Percentiles rank a stretch among this genome's conserved stretches.
Evolutionary conservation across 2,113 vertebrate species (phyloP).

Genomic region (Xenopus laevis): DNA sequence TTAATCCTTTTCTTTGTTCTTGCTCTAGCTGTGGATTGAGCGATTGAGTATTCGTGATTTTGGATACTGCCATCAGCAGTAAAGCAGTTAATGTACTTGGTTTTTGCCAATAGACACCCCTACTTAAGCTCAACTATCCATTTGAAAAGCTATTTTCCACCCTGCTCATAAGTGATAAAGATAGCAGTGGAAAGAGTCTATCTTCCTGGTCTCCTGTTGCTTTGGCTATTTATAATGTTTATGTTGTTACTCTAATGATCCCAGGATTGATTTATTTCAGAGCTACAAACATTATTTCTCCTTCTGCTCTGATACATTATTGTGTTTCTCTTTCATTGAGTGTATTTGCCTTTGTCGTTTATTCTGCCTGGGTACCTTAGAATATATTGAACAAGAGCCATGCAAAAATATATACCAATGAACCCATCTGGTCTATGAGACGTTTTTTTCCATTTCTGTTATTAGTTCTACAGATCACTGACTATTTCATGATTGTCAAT

Average conservation of each 20-base stretch:
- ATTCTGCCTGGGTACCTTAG: not conserved
- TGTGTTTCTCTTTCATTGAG: slow-evolving; percentile 4
- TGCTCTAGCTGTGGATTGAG: no score
- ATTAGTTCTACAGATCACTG: no score
- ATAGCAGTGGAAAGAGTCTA: slow-evolving; percentile 6
- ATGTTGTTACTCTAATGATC: not conserved
- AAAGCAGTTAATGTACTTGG: not conserved
- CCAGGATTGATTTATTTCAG: not conserved
- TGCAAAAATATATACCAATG: no score
- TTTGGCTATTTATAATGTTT: not conserved
- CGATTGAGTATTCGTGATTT: no score
- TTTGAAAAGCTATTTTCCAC: slow-evolving; percentile 22
- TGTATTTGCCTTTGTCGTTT: not conserved
- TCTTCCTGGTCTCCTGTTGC: not conserved
- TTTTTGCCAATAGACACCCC: not conserved
- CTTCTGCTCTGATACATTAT: slow-evolving; percentile 6
- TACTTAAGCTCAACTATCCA: not conserved
- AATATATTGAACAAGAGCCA: not conserved
- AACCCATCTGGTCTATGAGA: no score
- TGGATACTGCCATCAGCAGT: not conserved
- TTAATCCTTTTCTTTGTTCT: no score
- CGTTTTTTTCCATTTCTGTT: no score
- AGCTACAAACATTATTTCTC: not conserved
- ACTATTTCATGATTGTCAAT: no score
- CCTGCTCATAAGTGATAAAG: slow-evolving; percentile 19